Percentiles rank a stretch among this genome's conserved stretches.
Evolutionary conservation across 2,113 vertebrate genomes (phyloP).

Genomic region (Tor tambroides): DNA sequence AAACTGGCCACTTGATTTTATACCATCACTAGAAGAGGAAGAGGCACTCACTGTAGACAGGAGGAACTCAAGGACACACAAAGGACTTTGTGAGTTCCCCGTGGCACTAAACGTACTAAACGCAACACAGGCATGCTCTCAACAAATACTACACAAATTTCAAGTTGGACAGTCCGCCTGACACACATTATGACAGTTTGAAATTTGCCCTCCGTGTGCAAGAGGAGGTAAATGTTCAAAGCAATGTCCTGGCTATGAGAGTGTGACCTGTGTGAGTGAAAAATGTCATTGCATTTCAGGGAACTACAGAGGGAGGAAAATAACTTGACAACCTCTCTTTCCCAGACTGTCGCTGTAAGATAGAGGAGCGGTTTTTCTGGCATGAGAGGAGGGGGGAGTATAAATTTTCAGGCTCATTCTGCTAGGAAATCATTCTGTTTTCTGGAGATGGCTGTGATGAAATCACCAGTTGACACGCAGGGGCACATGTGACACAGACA

Average conservation of each 20-base stretch:
- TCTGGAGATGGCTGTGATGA: not conserved
- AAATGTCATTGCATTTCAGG: conserved; percentile 28
- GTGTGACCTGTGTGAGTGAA: conserved; percentile 31
- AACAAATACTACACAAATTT: not conserved
- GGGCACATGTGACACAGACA: not conserved
- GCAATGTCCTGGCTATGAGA: conserved; percentile 10
- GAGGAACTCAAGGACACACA: not conserved
- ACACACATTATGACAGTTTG: not conserved
- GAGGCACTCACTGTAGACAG: not conserved
- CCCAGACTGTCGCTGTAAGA: not conserved
- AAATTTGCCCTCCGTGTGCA: not conserved
- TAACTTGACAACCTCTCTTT: conserved; percentile 20
- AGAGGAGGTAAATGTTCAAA: conserved; percentile 6
- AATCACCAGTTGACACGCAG: not conserved
- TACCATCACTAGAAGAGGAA: not conserved
- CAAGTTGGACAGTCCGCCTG: not conserved
- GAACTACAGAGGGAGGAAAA: conserved; percentile 22
- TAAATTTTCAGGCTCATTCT: not conserved
- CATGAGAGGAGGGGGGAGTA: not conserved
- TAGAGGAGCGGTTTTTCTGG: not conserved
- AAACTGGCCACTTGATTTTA: conserved; percentile 14
- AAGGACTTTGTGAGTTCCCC: conserved; percentile 3
- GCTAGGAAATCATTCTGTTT: not conserved
- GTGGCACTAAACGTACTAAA: not conserved
- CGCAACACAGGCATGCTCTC: not conserved